These are phyloP conservation scores for Leptinotarsa haldemani DNA, from an alignment of 2,888 invertebrate species.

Conservation along the genomic window DNA sequence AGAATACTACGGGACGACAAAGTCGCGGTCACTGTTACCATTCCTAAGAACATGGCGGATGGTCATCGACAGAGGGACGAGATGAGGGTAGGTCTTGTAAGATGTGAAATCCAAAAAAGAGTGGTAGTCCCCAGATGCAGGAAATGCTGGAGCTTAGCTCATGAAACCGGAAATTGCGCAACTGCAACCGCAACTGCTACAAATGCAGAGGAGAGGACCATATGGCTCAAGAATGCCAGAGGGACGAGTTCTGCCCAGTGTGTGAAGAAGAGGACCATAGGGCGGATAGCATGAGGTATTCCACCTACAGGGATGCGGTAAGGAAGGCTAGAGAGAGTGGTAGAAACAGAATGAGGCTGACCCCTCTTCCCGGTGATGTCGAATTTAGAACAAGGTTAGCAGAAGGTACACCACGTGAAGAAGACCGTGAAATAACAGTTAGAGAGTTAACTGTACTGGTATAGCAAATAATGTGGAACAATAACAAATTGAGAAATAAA, in stretches of 20 bases:
- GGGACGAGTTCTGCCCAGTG: not conserved
- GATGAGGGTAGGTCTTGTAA: constrained; percentile 26
- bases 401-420: not conserved
- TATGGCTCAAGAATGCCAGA: constrained; percentile 19
- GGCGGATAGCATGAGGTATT: not conserved
- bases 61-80: not conserved
- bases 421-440: not conserved
- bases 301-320: not conserved
- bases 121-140: constrained; percentile 19
- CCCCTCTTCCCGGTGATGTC: not conserved
- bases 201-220: constrained; percentile 30
- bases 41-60: not conserved
- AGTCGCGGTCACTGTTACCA: not conserved
- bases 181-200: constrained; percentile 20
- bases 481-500: no score
- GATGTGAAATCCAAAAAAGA: constrained; percentile 25
- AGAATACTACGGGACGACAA: not conserved
- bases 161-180: constrained; percentile 17
- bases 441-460: not conserved
- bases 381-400: not conserved
- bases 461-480: no score
- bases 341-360: not conserved
- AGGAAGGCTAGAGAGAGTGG: not conserved
- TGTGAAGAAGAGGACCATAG: not conserved
- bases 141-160: constrained; percentile 30